Evolutionary conservation across 2,888 invertebrate species (phyloP).

Genomic region (Agonum fuliginosum): DNA sequence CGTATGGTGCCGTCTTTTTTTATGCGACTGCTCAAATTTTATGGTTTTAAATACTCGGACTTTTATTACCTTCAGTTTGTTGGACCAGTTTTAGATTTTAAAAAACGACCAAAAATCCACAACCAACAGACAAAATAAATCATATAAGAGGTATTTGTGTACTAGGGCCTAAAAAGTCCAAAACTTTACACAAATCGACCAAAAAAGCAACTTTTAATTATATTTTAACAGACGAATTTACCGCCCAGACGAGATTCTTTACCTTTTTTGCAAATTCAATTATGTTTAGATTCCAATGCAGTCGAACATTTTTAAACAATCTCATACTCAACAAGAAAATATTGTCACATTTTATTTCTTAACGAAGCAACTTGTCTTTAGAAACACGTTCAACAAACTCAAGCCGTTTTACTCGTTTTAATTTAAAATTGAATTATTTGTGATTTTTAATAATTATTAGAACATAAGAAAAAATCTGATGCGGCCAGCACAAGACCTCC

Average conservation of each 20-base stretch:
- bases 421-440: too few relatives aligned
- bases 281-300: neutral
- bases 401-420: too few relatives aligned
- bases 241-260: conserved; percentile 18
- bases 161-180: conserved; percentile 55
- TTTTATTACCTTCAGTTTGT: conserved; percentile 66
- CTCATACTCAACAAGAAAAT: too few relatives aligned
- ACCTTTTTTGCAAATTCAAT: too few relatives aligned
- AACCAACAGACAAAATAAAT: conserved; percentile 72
- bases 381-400: too few relatives aligned
- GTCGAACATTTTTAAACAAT: conserved; percentile 47
- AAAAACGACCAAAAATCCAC: conserved; percentile 72
- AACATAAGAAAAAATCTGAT: too few relatives aligned
- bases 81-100: conserved; percentile 72
- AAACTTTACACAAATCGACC: too few relatives aligned
- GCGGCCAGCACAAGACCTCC: too few relatives aligned
- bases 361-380: too few relatives aligned
- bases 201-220: conserved; percentile 69
- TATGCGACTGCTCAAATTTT: conserved; percentile 58
- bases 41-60: conserved; percentile 57
- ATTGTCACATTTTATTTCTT: too few relatives aligned
- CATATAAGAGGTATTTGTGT: conserved; percentile 68
- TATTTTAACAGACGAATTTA: conserved; percentile 63
- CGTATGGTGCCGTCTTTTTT: conserved; percentile 30
- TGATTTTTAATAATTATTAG: too few relatives aligned